Evolutionary conservation across 2,888 invertebrate genomes (phyloP).

Genomic region (Volucella zonaria): DNA sequence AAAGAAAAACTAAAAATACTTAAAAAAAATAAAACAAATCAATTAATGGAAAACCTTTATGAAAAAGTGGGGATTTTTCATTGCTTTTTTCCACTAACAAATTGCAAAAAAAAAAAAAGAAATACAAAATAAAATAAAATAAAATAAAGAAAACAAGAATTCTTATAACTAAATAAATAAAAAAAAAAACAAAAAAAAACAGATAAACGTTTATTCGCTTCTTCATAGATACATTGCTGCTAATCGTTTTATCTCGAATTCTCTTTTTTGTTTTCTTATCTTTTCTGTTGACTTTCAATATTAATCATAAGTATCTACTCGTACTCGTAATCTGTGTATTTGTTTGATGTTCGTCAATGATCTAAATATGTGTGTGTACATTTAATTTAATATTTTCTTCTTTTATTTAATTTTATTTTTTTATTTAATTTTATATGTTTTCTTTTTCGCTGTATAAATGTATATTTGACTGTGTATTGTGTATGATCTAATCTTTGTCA

Average conservation of each 20-base stretch:
- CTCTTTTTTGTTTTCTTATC: constrained; percentile 2
- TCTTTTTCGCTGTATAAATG: constrained; percentile 52
- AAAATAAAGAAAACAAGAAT: neutral
- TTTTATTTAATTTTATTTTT: constrained; percentile 2
- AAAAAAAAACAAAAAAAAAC: neutral
- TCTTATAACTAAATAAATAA: constrained; percentile 22
- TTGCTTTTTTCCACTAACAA: constrained; percentile 22
- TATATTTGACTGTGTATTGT: constrained; percentile 44
- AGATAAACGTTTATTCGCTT: constrained; percentile 11
- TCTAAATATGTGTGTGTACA: constrained; percentile 52
- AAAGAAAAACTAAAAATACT: constrained; percentile 1
- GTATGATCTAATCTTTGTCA: constrained; percentile 62
- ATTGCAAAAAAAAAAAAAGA: constrained; percentile 16
- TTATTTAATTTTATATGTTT: constrained; percentile 27
- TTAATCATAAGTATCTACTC: constrained; percentile 1
- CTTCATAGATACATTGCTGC: constrained; percentile 20
- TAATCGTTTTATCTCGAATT: neutral
- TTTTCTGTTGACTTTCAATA: constrained; percentile 47
- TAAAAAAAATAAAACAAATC: neutral
- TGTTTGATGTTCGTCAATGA: constrained; percentile 52
- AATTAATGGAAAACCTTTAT: neutral
- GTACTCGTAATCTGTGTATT: constrained; percentile 23
- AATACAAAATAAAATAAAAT: neutral
- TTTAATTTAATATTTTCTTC: constrained; percentile 21
- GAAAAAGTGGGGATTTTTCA: constrained; percentile 23